Base-by-base conservation (phyloP, 1,140 invertebrate genomes). In the Leptopilina boulardi region DNA sequence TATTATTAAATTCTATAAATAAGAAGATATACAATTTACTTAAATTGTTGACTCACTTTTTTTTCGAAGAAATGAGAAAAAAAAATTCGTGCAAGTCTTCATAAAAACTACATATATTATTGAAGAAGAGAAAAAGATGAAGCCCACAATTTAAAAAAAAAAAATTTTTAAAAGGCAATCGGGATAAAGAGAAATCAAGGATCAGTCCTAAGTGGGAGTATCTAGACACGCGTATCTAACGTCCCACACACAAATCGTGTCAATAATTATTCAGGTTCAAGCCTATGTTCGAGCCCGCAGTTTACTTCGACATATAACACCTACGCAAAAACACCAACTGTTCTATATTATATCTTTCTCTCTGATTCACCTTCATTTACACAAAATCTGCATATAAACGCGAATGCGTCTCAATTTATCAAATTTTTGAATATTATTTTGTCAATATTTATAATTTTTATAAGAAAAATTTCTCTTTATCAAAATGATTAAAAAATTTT, bases 261-360 rank as follows among this genome's bases (percentile, higher is more conserved):
- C 59, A 66, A 66, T 66, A 66, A 66, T 66, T 66, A 66, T 66
- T 66, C 59, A 66, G 59, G 59, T 66, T 66, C 59, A 66, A 13
- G 23, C 11, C 21, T 30, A 5, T 66, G 19, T 54, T 66, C 59
- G 59, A 30, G 59, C 59, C 21, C 56, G 23, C 21, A 26, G 56
- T 21, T 59, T 59, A 9, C 56, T 15, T 23, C 26, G 23, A 66
- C n/a, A n/a, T n/a, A n/a, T n/a, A n/a, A n/a, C 26, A 66, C 59
- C 59, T 30, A 66, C 59, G 10, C 51, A 21, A 9, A 19, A n/a
- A 18, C 5, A 18, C 5, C 23, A 30, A 30, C 59, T 66, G 26
- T 30, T 30, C 26, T 10, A n/a, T n/a, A n/a, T n/a, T n/a, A n/a
- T n/a, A n/a, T n/a, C n/a, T n/a, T n/a, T 15, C 5, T 38, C 34